A percentile compares a stretch with the other conserved stretches of the same genome.
These are phyloP conservation scores for Chloroclystis v-ata DNA, from an alignment of 2,888 invertebrate genomes.

Conservation along the genomic window DNA sequence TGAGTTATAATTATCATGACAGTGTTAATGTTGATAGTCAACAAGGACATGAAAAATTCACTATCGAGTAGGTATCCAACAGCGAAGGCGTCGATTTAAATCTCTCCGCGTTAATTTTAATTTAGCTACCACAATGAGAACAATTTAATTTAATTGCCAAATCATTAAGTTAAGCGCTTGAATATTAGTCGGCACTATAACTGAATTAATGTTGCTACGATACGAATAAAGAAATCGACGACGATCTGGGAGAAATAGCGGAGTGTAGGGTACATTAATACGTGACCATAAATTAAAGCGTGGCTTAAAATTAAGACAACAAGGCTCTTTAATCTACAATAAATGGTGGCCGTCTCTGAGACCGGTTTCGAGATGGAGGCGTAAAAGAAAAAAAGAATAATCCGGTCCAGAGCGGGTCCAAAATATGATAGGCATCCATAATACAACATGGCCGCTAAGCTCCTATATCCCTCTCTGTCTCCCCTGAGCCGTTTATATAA, in stretches of 20 bases:
- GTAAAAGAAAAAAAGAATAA: slow-evolving; percentile 74
- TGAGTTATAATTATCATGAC: slow-evolving; percentile 1
- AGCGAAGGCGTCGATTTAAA: slow-evolving; percentile 51
- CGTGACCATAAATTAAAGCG: slow-evolving; percentile 73
- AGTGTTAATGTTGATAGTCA: slow-evolving; percentile 7
- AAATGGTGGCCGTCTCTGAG: slow-evolving; percentile 73
- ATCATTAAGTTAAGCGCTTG: slow-evolving; percentile 76
- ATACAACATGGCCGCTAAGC: slow-evolving; percentile 78
- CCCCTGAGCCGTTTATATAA: slow-evolving; percentile 44
- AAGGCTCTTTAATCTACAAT: slow-evolving; percentile 79
- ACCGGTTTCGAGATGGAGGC: slow-evolving; percentile 74
- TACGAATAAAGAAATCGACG: slow-evolving; percentile 72
- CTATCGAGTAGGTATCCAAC: slow-evolving; percentile 27
- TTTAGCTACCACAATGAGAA: slow-evolving; percentile 73
- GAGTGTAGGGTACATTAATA: slow-evolving; percentile 62
- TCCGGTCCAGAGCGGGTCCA: slow-evolving; percentile 76
- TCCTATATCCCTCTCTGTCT: slow-evolving; percentile 60
- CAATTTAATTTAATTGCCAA: slow-evolving; percentile 77
- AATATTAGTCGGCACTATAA: slow-evolving; percentile 71
- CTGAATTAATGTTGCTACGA: slow-evolving; percentile 56
- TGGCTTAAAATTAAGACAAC: slow-evolving; percentile 79
- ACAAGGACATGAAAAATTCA: slow-evolving; percentile 45
- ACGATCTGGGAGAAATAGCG: slow-evolving; percentile 62
- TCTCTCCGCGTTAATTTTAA: slow-evolving; percentile 69
- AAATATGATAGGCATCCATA: slow-evolving; percentile 79